A percentile compares a stretch with the other conserved stretches of the same genome.
These are phyloP conservation scores for Spisula solida DNA, from an alignment of 2,888 invertebrate genomes.

Conservation along the genomic window DNA sequence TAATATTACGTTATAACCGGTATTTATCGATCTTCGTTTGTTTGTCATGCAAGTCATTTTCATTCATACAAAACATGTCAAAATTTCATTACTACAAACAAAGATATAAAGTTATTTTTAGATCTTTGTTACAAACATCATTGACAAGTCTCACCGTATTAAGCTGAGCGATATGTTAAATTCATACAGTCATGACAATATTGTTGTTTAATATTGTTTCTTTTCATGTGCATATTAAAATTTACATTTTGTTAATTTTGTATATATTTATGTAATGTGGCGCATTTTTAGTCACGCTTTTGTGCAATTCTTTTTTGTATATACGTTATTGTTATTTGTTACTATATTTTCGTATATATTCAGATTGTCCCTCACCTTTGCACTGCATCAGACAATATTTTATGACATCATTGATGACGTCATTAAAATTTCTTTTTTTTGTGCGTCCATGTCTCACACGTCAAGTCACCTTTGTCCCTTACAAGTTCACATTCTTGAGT, in stretches of 20 bases:
- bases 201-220: not conserved
- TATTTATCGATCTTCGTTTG: not conserved
- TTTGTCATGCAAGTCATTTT: not conserved
- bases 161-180: not conserved
- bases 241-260: slow-evolving; percentile 6
- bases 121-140: no score
- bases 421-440: slow-evolving; percentile 16
- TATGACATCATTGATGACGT: no score
- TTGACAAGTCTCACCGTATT: not conserved
- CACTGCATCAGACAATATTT: not conserved
- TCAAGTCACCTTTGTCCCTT: not conserved
- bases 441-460: not conserved
- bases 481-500: not conserved
- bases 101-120: not conserved
- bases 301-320: slow-evolving; percentile 27
- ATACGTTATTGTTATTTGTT: slow-evolving; percentile 18
- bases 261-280: slow-evolving; percentile 28
- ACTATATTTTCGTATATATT: not conserved
- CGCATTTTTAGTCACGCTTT: not conserved
- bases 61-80: not conserved
- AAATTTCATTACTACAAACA: not conserved
- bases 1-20: not conserved
- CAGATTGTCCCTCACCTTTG: not conserved
- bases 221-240: not conserved
- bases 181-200: not conserved